Percentiles rank a stretch among this genome's conserved stretches.
These are phyloP conservation scores for Drosophila anceps DNA, from an alignment of 2,888 invertebrate species.

Conservation along the genomic window DNA sequence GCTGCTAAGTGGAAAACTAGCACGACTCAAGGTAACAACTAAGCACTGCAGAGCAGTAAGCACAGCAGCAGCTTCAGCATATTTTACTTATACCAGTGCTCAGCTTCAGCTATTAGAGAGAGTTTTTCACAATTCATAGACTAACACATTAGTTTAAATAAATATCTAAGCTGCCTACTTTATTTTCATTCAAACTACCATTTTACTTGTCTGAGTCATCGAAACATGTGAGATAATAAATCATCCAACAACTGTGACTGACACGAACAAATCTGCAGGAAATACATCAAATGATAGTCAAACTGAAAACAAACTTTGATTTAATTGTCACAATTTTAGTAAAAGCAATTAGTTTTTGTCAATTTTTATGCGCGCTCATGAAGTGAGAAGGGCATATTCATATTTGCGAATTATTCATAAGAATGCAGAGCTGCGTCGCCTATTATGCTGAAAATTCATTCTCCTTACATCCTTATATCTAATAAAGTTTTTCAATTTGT, in stretches of 20 bases:
- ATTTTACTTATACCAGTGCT: conserved; percentile 26
- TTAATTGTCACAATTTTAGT: conserved; percentile 2
- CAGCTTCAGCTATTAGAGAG: neutral
- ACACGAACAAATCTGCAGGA: neutral
- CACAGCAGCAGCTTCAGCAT: conserved; percentile 2
- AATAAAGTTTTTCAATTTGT: no score
- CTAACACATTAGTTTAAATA: neutral
- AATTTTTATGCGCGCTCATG: neutral
- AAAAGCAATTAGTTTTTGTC: neutral
- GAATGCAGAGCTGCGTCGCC: no score
- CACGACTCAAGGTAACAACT: neutral
- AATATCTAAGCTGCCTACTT: neutral
- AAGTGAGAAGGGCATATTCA: neutral
- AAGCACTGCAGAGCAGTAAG: conserved; percentile 4
- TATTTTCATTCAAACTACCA: neutral
- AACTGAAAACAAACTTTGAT: neutral
- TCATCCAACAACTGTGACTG: conserved; percentile 11
- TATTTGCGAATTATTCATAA: no score
- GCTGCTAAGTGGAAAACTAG: neutral
- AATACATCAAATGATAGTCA: neutral
- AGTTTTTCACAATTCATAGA: neutral
- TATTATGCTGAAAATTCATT: no score
- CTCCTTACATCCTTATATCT: no score
- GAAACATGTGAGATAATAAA: conserved; percentile 13
- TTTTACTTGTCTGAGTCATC: neutral